Base-by-base conservation (phyloP, 2,888 invertebrate genomes). In the Andrena fulva region DNA sequence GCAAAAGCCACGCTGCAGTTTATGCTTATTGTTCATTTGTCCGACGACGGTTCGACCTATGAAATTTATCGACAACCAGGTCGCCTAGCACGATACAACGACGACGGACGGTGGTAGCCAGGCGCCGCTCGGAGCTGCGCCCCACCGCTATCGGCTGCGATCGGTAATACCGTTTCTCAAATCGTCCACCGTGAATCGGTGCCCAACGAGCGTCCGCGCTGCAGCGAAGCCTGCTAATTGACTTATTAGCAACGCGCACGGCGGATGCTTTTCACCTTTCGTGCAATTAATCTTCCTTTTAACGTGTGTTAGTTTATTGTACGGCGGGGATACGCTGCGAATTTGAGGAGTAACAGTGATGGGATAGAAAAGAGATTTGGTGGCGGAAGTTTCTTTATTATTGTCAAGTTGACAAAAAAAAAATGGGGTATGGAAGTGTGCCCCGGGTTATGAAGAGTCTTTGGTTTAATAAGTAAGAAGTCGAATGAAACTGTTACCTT, bases 21-120 rank as follows among this genome's bases (percentile, higher is more conserved):
- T 67, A 48, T 63, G 54, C 33, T 68, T 77, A 67, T 74, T 56
- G 54, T 66, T 70, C 62, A 81, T 81, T 76, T 73, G 66, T 71
- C 64, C 31, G 3, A 48, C n/a, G n/a, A 42, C 27, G 12, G 60
- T 16, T 52, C 69, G 29, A 7, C 16, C 50, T 24, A 48, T 67
- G 66, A 77, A 71, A 80, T 77, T 67, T 64, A 76, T 76, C 69
- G 69, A 2, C 12, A 7, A 35, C 10, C 2, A n/a, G 3, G 12
- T 52, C 52, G n/a, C 42, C 16, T 31, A 5, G n/a, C 54, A 16
- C 33, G 20, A 2, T 16, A 10, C 5, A 12, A 24, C 56, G 33
- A 24, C 10, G 27, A 5, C n/a, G 54, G n/a, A 29, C 10, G 27
- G 7, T 4, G 4, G 42, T 42, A 42, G 42, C 42, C 5, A 42